phyloP scores from a whole-genome alignment of 2,888 invertebrate genomes.

The Uloborus plumipes region DNA sequence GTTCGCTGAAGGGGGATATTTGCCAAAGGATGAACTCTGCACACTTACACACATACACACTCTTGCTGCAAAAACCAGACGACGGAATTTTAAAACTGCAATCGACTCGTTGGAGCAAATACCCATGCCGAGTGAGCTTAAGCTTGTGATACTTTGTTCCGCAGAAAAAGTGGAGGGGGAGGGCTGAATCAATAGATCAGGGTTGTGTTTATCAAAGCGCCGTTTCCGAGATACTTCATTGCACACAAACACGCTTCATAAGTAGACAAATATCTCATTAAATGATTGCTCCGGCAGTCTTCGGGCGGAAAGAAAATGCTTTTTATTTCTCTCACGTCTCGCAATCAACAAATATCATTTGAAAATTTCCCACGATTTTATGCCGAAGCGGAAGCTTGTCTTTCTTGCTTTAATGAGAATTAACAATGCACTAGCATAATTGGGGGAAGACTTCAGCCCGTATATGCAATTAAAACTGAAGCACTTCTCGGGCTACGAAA shows the following conservation, averaged over 20 bases:
- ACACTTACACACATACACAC: conserved; percentile 20
- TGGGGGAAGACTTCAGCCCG: background rate
- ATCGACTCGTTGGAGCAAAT: conserved; percentile 49
- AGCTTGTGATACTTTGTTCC: conserved; percentile 44
- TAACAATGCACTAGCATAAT: conserved; percentile 11
- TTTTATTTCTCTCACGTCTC: conserved; percentile 26
- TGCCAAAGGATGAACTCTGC: conserved; percentile 54
- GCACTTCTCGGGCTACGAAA: too few relatives aligned
- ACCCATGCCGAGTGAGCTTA: conserved; percentile 44
- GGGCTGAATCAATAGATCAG: conserved; percentile 54
- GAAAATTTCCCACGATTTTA: conserved; percentile 56
- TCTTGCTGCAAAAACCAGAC: conserved; percentile 39
- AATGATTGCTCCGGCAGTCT: conserved; percentile 47
- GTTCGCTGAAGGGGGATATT: conserved; percentile 37
- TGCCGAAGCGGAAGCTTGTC: conserved; percentile 7
- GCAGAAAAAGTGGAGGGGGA: conserved; percentile 30
- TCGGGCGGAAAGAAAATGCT: conserved; percentile 18
- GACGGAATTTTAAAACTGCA: conserved; percentile 48
- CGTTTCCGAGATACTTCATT: conserved; percentile 23
- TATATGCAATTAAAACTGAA: too few relatives aligned
- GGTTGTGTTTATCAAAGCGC: conserved; percentile 56
- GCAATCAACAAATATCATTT: conserved; percentile 34
- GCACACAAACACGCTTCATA: conserved; percentile 41
- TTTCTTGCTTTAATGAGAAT: conserved; percentile 38
- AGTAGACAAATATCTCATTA: conserved; percentile 59